Percentiles rank a stretch among this genome's conserved stretches.
These are phyloP conservation scores for Urocynchramus pylzowi DNA, from an alignment of 2,113 vertebrate genomes.

Conservation along the genomic window DNA sequence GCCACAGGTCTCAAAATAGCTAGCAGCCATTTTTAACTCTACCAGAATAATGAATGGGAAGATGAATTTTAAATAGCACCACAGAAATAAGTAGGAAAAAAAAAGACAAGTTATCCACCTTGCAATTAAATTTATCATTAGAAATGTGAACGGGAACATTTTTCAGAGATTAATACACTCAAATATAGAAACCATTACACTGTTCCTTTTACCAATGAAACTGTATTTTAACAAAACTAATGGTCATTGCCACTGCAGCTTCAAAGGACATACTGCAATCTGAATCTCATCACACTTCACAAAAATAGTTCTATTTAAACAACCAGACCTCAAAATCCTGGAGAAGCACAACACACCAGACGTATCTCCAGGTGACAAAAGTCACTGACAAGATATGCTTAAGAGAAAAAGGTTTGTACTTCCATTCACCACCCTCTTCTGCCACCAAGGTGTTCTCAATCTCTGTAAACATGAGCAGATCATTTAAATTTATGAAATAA, in stretches of 20 bases:
- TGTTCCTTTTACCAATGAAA: not conserved
- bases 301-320: not conserved
- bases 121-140: conserved; percentile 28
- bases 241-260: not conserved
- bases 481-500: not conserved
- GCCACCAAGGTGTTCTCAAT: not conserved
- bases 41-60: not conserved
- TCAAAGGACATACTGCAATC: not conserved
- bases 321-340: not conserved
- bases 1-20: not conserved
- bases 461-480: not conserved
- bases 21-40: not conserved
- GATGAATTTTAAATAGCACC: not conserved
- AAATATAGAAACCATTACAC: conserved; percentile 13
- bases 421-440: not conserved
- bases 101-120: not conserved
- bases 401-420: not conserved
- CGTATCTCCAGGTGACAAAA: not conserved
- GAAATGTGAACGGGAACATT: not conserved
- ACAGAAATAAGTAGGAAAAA: not conserved
- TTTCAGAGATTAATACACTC: not conserved
- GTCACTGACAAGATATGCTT: not conserved
- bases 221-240: not conserved
- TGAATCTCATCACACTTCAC: not conserved
- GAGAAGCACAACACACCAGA: not conserved